Conservation (phyloP, 1,140 invertebrate genomes). For the Hylaeus volcanicus region DNA sequence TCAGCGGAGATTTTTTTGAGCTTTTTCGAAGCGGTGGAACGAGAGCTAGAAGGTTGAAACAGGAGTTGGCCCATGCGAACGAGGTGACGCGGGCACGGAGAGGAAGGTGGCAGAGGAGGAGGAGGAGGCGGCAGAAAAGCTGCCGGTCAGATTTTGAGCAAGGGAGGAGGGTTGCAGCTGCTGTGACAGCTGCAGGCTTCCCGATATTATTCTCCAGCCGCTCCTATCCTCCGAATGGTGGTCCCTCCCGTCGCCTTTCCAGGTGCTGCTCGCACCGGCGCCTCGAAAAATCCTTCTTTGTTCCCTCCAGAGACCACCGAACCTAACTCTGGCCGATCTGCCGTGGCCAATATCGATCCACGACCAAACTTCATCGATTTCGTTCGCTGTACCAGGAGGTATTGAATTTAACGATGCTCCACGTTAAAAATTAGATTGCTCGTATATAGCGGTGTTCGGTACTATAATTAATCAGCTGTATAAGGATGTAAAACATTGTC, state of each 20-base stretch:
- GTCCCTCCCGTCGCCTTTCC: slow-evolving; percentile 63
- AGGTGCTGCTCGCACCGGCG: slow-evolving; percentile 66
- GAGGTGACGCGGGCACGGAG: slow-evolving; percentile 5
- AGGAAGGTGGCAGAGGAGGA: slow-evolving; percentile 35
- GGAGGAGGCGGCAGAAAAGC: slow-evolving; percentile 38
- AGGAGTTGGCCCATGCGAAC: slow-evolving; percentile 46
- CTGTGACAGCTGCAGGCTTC: slow-evolving; percentile 75
- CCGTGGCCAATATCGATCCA: slow-evolving; percentile 19
- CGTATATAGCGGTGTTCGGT: too few species aligned
- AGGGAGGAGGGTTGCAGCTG: slow-evolving; percentile 72
- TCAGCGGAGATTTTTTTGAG: neutral
- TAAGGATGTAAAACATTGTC: too few species aligned
- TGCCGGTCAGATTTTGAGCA: slow-evolving; percentile 40
- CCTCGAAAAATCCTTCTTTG: slow-evolving; percentile 67
- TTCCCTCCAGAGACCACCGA: slow-evolving; percentile 23
- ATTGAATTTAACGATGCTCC: neutral
- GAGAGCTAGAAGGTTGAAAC: slow-evolving; percentile 12
- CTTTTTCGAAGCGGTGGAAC: neutral
- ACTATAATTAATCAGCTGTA: too few species aligned
- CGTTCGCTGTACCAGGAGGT: neutral
- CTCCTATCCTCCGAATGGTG: slow-evolving; percentile 66
- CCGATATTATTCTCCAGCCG: slow-evolving; percentile 70
- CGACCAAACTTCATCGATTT: neutral
- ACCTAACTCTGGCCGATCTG: slow-evolving; percentile 5
- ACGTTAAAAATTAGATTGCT: neutral